Conservation (phyloP, 2,888 invertebrate genomes). For the Osmoderma eremita region DNA sequence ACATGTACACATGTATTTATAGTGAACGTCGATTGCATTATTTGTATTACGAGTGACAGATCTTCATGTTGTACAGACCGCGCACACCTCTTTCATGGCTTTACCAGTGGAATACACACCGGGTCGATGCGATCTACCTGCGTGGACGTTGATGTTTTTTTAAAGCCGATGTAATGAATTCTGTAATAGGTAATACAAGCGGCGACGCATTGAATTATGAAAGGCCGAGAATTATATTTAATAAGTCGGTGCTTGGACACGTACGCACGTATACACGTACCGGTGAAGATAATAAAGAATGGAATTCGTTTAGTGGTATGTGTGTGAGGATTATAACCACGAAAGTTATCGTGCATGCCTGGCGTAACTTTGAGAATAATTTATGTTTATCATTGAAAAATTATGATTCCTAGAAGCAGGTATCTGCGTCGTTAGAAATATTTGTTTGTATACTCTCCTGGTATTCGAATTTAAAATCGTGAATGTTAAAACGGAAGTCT, state of each 20-base stretch:
- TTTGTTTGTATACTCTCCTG: too few relatives aligned
- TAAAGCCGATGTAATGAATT: slow-evolving; percentile 17
- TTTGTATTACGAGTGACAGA: neutral
- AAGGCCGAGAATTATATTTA: slow-evolving; percentile 15
- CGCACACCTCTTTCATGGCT: slow-evolving; percentile 10
- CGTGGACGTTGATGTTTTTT: slow-evolving; percentile 10
- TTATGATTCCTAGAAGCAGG: too few relatives aligned
- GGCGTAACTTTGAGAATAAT: too few relatives aligned
- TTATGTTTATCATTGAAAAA: too few relatives aligned
- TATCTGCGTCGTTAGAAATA: too few relatives aligned
- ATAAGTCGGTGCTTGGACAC: neutral
- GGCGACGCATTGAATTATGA: neutral
- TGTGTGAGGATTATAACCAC: neutral
- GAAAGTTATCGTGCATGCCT: neutral
- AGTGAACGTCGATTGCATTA: slow-evolving; percentile 6
- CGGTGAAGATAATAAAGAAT: slow-evolving; percentile 5
- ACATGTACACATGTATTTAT: neutral
- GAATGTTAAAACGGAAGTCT: too few relatives aligned
- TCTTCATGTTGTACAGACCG: neutral
- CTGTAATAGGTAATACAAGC: slow-evolving; percentile 6
- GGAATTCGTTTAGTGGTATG: neutral
- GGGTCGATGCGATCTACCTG: slow-evolving; percentile 29
- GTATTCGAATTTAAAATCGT: too few relatives aligned
- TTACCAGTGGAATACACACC: neutral
- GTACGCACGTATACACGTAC: neutral